These are phyloP conservation scores for Catamblyrhynchus diadema DNA, from an alignment of 2,797 vertebrate genomes.

Conservation along the genomic window DNA sequence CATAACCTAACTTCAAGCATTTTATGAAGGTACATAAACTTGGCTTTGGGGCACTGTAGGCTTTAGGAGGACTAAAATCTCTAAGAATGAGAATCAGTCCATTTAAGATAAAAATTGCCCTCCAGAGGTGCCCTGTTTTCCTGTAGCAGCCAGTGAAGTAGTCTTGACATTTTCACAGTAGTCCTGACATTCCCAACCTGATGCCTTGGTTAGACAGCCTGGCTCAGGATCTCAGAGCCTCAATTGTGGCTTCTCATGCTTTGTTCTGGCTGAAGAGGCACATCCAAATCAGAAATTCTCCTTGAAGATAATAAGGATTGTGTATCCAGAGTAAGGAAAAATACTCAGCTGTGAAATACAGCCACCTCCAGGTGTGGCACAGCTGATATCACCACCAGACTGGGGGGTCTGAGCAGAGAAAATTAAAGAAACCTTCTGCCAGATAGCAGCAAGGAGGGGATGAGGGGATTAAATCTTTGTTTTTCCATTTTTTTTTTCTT, in stretches of 20 bases:
- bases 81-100: neutral
- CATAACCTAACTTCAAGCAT: neutral
- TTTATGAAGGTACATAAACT: neutral
- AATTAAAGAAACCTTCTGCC: neutral
- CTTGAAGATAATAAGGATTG: neutral
- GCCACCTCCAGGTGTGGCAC: neutral
- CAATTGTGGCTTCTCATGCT: neutral
- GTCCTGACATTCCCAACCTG: neutral
- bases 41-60: neutral
- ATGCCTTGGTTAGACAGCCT: neutral
- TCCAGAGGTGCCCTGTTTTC: accelerated
- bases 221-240: neutral
- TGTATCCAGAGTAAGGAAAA: neutral
- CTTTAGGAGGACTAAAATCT: neutral
- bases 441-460: neutral
- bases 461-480: neutral
- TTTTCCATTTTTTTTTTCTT: accelerated
- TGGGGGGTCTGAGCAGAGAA: neutral
- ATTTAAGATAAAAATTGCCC: neutral
- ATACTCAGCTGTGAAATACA: neutral
- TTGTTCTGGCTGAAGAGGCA: neutral
- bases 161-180: neutral
- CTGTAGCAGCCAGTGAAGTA: neutral
- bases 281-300: neutral
- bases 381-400: neutral